phyloP scores from a whole-genome alignment of 1,140 invertebrate species.

The Drosophila sp. region DNA sequence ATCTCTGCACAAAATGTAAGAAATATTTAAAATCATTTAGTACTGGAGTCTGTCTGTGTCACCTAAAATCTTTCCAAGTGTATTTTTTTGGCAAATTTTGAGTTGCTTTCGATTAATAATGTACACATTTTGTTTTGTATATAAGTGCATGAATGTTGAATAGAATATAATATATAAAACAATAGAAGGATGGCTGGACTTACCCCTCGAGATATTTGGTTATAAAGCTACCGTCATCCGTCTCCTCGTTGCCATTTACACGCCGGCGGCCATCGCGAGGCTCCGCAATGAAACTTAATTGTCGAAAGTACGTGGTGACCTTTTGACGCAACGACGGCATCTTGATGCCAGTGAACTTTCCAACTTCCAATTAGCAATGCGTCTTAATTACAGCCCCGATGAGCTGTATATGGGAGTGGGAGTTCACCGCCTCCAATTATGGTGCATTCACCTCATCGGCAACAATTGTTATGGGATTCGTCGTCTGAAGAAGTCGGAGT shows the following conservation, averaged over 20 bases:
- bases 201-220: conserved; percentile 91
- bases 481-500: conserved; percentile 28
- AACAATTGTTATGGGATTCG: conserved; percentile 57
- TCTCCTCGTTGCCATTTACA: conserved; percentile 80
- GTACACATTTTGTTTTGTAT: too few relatives aligned
- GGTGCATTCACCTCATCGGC: conserved; percentile 77
- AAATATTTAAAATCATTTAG: too few relatives aligned
- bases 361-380: conserved; percentile 30
- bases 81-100: too few relatives aligned
- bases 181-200: conserved; percentile 51
- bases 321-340: conserved; percentile 91
- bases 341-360: conserved; percentile 38
- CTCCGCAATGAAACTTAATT: conserved; percentile 89
- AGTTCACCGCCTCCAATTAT: conserved; percentile 40
- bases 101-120: too few relatives aligned
- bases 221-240: conserved; percentile 89
- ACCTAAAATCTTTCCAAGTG: too few relatives aligned
- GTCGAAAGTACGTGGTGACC: conserved; percentile 90
- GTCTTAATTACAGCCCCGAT: conserved; percentile 46
- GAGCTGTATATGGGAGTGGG: conserved; percentile 24
- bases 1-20: too few relatives aligned
- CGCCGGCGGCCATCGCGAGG: conserved; percentile 85
- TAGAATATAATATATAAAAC: too few relatives aligned
- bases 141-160: too few relatives aligned
- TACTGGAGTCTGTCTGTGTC: too few relatives aligned